Evolutionary conservation across 2,888 invertebrate species (phyloP).

Genomic region (Epinotia brunnichana): DNA sequence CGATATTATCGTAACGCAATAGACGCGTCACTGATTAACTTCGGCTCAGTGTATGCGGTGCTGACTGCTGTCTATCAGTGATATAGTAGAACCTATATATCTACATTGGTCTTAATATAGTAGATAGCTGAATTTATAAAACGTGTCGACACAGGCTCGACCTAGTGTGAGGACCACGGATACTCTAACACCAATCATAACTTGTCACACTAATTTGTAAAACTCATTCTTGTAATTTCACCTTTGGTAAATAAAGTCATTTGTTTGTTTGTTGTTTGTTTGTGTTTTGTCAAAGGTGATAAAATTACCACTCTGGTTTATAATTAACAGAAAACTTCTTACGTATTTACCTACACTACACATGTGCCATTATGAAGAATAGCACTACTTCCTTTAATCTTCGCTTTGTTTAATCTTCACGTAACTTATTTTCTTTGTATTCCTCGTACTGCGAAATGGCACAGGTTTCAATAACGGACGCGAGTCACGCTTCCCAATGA

Average conservation of each 20-base stretch:
- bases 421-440: constrained; percentile 29
- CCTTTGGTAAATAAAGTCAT: too few relatives aligned
- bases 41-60: neutral
- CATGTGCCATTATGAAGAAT: neutral
- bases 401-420: constrained; percentile 1
- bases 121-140: neutral
- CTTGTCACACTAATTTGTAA: too few relatives aligned
- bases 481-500: constrained; percentile 47
- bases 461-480: constrained; percentile 57
- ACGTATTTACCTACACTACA: too few relatives aligned
- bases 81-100: neutral
- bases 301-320: neutral
- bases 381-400: neutral
- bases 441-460: constrained; percentile 36
- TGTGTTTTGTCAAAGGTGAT: neutral
- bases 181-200: too few relatives aligned
- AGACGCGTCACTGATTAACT: neutral
- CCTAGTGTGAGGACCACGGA: too few relatives aligned
- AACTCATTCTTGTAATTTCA: too few relatives aligned
- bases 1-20: neutral
- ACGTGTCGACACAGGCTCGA: too few relatives aligned
- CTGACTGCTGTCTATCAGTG: too few relatives aligned
- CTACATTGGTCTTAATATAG: neutral
- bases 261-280: too few relatives aligned
- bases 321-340: neutral